Base-by-base conservation (phyloP, 2,888 invertebrate genomes). In the Melikaiella ostensackeni region DNA sequence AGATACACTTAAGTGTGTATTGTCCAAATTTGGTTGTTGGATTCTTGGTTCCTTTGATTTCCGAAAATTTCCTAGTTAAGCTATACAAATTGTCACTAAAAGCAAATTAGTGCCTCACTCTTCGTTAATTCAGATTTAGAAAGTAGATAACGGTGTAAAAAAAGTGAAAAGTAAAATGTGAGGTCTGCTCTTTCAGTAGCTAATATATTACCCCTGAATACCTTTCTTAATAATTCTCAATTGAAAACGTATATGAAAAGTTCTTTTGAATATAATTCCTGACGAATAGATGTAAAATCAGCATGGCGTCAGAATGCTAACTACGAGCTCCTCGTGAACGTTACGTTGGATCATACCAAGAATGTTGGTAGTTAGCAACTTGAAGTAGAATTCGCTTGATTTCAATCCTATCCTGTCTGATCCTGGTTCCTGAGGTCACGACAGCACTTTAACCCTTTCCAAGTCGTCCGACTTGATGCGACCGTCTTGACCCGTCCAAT, bases 401-500 rank as follows among this genome's bases (percentile, higher is more conserved):
- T 70, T 70, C 70, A 70, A 70, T 70, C 50, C 70, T 50, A 70
- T 70, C 50, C 70, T 50, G 50, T 50, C 70, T 70, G 70, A 50
- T 70, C 46, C 50, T 70, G 79, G 80, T 76, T 57, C 83, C 83
- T 81, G 83, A 81, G 84, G 85, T 86, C 82, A 82, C 84, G 86
- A 86, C 84, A 84, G 83, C 84, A 84, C 85, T 84, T 86, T 86
- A 86, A 86, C 85, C 85, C 86, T 85, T 86, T 83, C 84, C 84
- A 84, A 82, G 85, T 81, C 81, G 83, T 82, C 82, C 82, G 78
- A 83, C 84, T 80, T 84, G 85, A 88, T 85, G 86, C 84, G 84
- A 87, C 83, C 86, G 85, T 88, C 88, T 70, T 88, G 88, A 88
- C 87, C 88, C 86, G 84, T 86, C 81, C 87, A 83, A 85, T 88